Conservation (phyloP, 2,888 invertebrate species). For the Marasmarcha lunaedactyla region DNA sequence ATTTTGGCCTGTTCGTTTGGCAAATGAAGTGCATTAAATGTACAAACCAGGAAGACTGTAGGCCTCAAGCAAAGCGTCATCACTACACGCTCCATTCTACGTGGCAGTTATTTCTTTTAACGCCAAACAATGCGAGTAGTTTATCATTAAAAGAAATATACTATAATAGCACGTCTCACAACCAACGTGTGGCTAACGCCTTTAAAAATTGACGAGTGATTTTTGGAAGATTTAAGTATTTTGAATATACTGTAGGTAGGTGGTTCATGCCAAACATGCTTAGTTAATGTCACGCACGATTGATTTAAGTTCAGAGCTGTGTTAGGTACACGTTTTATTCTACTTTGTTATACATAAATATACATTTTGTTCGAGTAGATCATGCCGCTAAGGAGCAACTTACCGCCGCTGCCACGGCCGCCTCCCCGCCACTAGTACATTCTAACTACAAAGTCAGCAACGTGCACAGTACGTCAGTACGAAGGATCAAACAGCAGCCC, state of each 20-base stretch:
- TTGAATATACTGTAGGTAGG: constrained; percentile 38
- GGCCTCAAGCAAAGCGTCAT: constrained; percentile 57
- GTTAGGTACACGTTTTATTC: constrained; percentile 28
- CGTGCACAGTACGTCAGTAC: constrained; percentile 33
- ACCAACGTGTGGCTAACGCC: constrained; percentile 62
- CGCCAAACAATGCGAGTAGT: constrained; percentile 17
- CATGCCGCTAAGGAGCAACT: constrained; percentile 43
- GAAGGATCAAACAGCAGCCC: constrained; percentile 20
- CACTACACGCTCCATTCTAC: constrained; percentile 57
- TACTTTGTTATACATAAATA: constrained; percentile 23
- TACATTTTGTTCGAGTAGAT: constrained; percentile 15
- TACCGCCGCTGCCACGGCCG: constrained; percentile 29
- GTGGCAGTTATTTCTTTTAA: constrained; percentile 47
- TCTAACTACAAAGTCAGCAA: no score
- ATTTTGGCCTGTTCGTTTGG: constrained; percentile 48
- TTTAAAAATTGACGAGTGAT: constrained; percentile 57
- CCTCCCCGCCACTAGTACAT: no score
- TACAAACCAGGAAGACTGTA: constrained; percentile 45
- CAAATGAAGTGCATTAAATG: constrained; percentile 31
- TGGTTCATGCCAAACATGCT: constrained; percentile 61
- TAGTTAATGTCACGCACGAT: constrained; percentile 9
- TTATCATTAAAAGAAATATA: constrained; percentile 32
- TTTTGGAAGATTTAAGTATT: constrained; percentile 38
- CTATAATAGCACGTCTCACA: constrained; percentile 64
- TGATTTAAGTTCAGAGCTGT: constrained; percentile 12